Evolutionary conservation across 2,888 invertebrate genomes (phyloP).

Genomic region (Rhagophthalmus giganteus): DNA sequence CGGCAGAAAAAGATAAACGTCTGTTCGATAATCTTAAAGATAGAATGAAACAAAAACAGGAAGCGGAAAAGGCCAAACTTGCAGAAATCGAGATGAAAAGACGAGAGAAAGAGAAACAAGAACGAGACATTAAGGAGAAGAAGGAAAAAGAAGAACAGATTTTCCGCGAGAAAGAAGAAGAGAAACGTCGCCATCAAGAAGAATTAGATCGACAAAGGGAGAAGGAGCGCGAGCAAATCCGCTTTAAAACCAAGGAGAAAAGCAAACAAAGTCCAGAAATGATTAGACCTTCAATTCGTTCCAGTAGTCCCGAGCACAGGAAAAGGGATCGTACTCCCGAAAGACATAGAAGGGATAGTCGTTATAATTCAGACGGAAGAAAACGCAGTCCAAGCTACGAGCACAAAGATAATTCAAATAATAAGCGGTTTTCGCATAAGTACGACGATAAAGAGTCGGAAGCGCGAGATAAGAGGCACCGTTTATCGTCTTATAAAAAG

Average conservation of each 20-base stretch:
- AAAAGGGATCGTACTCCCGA: slow-evolving; percentile 36
- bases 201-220: slow-evolving; percentile 48
- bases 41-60: slow-evolving; percentile 59
- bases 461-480: slow-evolving; percentile 42
- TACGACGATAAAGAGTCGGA: slow-evolving; percentile 31
- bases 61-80: slow-evolving; percentile 51
- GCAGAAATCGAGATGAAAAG: slow-evolving; percentile 48
- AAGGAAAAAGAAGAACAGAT: slow-evolving; percentile 49
- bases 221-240: slow-evolving; percentile 47
- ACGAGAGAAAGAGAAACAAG: slow-evolving; percentile 53
- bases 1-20: slow-evolving; percentile 55
- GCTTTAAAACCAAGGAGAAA: slow-evolving; percentile 53
- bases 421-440: slow-evolving; percentile 32
- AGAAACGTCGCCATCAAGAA: slow-evolving; percentile 47
- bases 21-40: slow-evolving; percentile 59
- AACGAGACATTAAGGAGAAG: slow-evolving; percentile 48
- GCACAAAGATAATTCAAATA: slow-evolving; percentile 23
- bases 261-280: slow-evolving; percentile 40
- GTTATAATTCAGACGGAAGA: slow-evolving; percentile 46
- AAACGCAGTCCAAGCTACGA: slow-evolving; percentile 33
- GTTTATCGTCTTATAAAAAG: slow-evolving; percentile 61
- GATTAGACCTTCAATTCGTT: slow-evolving; percentile 15
- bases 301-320: slow-evolving; percentile 38
- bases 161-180: slow-evolving; percentile 41
- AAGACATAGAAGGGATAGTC: slow-evolving; percentile 40